These are phyloP conservation scores for Cancer borealis DNA, from an alignment of 2,888 invertebrate genomes.

Conservation along the genomic window DNA sequence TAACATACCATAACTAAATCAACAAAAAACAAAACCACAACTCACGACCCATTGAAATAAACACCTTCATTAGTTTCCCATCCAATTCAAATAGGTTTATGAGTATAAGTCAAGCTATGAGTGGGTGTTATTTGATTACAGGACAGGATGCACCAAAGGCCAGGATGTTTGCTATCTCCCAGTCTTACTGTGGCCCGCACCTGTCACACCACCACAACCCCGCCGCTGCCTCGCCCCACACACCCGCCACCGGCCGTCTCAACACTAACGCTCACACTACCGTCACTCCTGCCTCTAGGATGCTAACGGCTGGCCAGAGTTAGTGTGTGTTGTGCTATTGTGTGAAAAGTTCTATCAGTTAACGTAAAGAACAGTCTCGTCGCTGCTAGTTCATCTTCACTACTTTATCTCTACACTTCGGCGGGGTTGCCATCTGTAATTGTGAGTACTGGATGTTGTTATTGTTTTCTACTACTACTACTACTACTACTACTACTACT, in stretches of 20 bases:
- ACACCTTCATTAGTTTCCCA: neutral
- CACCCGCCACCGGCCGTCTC: neutral
- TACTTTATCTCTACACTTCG: neutral
- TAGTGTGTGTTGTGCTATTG: neutral
- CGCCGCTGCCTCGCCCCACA: slow-evolving; percentile 9
- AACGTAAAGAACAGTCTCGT: neutral
- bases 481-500: neutral
- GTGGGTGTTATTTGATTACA: neutral
- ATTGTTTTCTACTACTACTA: neutral
- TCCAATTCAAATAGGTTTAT: neutral
- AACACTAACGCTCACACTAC: slow-evolving; percentile 6
- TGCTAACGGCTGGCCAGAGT: neutral
- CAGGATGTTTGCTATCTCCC: slow-evolving; percentile 41
- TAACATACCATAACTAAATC: neutral
- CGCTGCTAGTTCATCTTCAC: neutral
- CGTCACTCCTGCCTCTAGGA: slow-evolving; percentile 17
- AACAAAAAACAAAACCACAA: neutral
- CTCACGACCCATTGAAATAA: neutral
- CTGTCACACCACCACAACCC: neutral
- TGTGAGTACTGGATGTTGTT: neutral
- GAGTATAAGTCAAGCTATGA: neutral
- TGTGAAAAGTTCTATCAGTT: neutral
- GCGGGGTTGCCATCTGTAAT: neutral
- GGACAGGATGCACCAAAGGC: slow-evolving; percentile 27
- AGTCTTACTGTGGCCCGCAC: slow-evolving; percentile 27